Evolutionary conservation across 2,797 vertebrate species (phyloP).

Genomic region (Notolabrus celidotus): DNA sequence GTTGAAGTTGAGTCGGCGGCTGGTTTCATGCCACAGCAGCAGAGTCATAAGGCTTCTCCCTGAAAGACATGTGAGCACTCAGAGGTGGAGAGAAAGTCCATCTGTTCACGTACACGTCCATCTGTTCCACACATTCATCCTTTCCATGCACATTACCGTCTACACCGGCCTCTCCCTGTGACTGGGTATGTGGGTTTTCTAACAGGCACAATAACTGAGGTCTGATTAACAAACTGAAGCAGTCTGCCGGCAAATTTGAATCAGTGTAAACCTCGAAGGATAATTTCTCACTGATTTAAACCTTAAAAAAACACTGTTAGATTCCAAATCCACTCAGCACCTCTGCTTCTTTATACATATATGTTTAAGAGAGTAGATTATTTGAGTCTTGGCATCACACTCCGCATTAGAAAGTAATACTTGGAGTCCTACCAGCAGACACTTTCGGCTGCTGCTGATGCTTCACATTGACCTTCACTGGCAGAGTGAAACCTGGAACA

Average conservation of each 20-base stretch:
- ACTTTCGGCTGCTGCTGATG: constrained; percentile 5
- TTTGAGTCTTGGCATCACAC: neutral
- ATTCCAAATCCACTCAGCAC: neutral
- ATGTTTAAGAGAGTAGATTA: neutral
- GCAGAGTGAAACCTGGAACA: neutral
- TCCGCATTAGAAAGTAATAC: neutral
- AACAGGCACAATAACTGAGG: constrained; percentile 20
- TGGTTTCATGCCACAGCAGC: constrained; percentile 14
- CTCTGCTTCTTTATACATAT: neutral
- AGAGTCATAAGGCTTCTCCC: constrained; percentile 51
- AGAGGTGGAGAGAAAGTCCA: constrained; percentile 70
- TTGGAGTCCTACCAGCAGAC: neutral
- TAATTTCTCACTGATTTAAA: neutral
- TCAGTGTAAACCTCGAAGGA: neutral
- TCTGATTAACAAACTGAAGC: constrained; percentile 11
- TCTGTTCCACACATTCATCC: constrained; percentile 68
- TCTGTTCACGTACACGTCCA: constrained; percentile 66
- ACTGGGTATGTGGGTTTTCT: constrained; percentile 19
- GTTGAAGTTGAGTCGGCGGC: constrained; percentile 40
- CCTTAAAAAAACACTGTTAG: neutral
- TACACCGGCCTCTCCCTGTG: constrained; percentile 17
- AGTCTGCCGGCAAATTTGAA: constrained; percentile 5
- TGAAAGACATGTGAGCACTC: constrained; percentile 55
- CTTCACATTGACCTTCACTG: constrained; percentile 1
- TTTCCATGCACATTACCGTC: constrained; percentile 60